These are phyloP conservation scores for Theristicus caerulescens DNA, from an alignment of 2,113 vertebrate species.

Conservation along the genomic window DNA sequence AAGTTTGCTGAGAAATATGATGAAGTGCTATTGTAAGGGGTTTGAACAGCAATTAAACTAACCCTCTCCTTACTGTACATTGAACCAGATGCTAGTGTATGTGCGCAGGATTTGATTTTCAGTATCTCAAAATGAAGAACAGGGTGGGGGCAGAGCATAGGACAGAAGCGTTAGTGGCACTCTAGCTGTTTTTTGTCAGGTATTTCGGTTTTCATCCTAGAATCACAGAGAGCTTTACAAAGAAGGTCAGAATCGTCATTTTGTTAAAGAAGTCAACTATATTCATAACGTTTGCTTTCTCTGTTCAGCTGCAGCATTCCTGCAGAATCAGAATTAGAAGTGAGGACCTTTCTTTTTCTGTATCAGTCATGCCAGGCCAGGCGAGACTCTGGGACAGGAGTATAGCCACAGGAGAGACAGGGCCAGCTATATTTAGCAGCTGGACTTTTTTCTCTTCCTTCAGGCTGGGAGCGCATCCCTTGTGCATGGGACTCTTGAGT, in stretches of 20 bases:
- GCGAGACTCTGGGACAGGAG: background rate
- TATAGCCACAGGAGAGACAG: background rate
- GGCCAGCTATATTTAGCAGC: background rate
- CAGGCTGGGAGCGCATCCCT: background rate
- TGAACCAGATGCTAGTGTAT: background rate
- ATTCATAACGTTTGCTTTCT: background rate
- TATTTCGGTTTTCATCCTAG: background rate
- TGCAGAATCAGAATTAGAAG: background rate
- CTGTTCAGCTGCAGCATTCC: background rate
- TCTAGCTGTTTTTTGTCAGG: background rate
- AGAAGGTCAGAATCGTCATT: background rate
- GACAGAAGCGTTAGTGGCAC: background rate
- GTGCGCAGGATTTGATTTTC: background rate
- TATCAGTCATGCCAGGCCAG: background rate
- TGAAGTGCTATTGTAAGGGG: accelerated
- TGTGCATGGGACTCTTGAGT: background rate
- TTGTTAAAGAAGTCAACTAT: background rate
- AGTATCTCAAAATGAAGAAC: background rate
- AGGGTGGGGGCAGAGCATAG: background rate
- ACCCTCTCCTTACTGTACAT: background rate
- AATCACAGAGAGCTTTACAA: background rate
- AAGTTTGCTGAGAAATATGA: background rate
- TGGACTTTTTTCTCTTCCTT: background rate
- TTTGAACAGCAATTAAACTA: background rate
- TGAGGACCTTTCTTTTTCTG: background rate